Conservation (phyloP, 2,797 vertebrate species). For the Poeciliopsis presidionis region DNA sequence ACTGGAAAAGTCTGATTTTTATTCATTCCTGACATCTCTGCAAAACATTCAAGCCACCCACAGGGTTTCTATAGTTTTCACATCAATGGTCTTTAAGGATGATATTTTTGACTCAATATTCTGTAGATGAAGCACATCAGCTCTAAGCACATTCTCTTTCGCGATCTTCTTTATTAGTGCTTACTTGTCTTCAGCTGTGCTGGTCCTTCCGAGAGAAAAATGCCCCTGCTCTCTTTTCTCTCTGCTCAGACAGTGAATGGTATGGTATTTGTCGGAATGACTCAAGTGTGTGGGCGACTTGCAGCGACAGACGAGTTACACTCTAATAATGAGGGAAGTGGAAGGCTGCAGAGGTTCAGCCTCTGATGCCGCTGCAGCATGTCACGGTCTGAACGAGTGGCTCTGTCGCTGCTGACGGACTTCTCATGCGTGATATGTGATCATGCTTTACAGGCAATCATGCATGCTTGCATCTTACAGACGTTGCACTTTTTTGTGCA, state of each 20-base stretch:
- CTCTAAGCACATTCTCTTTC: neutral
- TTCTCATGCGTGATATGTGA: constrained; percentile 27
- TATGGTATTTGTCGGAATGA: constrained; percentile 68
- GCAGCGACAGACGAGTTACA: constrained; percentile 46
- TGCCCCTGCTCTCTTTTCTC: constrained; percentile 18
- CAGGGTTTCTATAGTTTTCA: too few relatives aligned
- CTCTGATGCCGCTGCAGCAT: constrained; percentile 30
- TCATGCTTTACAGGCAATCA: constrained; percentile 6
- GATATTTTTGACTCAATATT: constrained; percentile 34
- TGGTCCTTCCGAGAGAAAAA: constrained; percentile 38
- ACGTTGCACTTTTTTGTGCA: constrained; percentile 22
- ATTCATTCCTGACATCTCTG: too few relatives aligned
- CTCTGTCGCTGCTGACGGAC: constrained; percentile 3
- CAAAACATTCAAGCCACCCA: too few relatives aligned
- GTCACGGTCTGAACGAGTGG: neutral
- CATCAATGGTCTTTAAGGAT: constrained; percentile 13
- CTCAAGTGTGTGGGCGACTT: constrained; percentile 54
- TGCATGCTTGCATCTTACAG: constrained; percentile 20
- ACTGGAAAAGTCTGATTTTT: neutral
- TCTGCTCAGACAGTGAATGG: constrained; percentile 38
- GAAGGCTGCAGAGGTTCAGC: constrained; percentile 39
- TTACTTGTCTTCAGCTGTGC: constrained; percentile 28
- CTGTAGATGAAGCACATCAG: constrained; percentile 28
- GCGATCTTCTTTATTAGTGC: constrained; percentile 4
- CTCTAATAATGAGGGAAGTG: constrained; percentile 61